Evolutionary conservation across 2,888 invertebrate species (phyloP).

Genomic region (Aphodius sticticus): DNA sequence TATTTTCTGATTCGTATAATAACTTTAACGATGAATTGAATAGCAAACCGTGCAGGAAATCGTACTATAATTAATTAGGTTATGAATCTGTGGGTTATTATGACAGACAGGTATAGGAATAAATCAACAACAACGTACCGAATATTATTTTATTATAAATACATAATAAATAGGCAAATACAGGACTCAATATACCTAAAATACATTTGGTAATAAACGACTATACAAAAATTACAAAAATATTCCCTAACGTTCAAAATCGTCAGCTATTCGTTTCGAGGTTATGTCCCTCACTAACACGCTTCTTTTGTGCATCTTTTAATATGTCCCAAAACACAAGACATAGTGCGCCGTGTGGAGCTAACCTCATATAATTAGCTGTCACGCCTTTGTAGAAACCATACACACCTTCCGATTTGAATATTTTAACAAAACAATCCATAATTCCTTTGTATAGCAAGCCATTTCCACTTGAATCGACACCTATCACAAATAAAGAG

Average conservation of each 20-base stretch:
- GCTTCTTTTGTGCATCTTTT: conserved; percentile 64
- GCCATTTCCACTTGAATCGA: conserved; percentile 68
- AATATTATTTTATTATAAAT: neutral
- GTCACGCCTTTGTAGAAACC: conserved; percentile 92
- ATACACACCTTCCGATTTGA: conserved; percentile 75
- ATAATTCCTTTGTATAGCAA: conserved; percentile 74
- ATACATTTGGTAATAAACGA: neutral
- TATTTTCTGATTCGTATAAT: no score
- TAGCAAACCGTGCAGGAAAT: no score
- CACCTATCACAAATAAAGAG: conserved; percentile 59
- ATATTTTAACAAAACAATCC: conserved; percentile 81
- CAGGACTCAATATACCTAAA: neutral
- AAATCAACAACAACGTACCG: neutral
- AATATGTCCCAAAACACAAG: conserved; percentile 89
- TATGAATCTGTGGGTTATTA: no score
- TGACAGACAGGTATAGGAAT: neutral
- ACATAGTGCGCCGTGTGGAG: conserved; percentile 88
- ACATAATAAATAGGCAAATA: neutral
- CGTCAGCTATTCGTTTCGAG: conserved; percentile 39
- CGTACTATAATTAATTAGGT: no score
- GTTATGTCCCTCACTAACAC: neutral
- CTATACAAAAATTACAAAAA: neutral
- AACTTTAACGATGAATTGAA: no score
- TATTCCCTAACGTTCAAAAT: neutral
- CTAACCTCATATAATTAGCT: conserved; percentile 87